Base-by-base conservation (phyloP, 2,797 vertebrate genomes). In the Melanotaenia nigrans region DNA sequence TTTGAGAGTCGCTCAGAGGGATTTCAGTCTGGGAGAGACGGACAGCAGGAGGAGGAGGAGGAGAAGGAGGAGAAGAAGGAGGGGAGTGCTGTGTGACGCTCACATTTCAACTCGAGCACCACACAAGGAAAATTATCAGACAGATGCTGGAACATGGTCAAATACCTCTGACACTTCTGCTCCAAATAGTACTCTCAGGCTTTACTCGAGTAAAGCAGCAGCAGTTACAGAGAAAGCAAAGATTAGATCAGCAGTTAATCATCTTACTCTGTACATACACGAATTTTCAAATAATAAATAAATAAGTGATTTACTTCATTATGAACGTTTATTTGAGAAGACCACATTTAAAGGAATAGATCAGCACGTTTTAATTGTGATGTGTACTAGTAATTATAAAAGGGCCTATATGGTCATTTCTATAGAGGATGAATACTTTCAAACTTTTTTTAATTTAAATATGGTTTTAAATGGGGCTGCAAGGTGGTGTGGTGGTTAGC, bases 1-100 rank as follows among this genome's bases (percentile, higher is more conserved):
- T 93, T 90, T 84, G 83, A 78, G 85, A 91, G 89, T 83, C 80
- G 89, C 87, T 83, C 84, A 81, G 85, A 58, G 83, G 82, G 86
- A 82, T 79, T 92, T 83, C 71, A 85, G 85, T 73, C 73, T 61
- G 77, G 73, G 69, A 63, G 83, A 73, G 72, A 79, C 71, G 38
- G 38, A 18, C 77, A 35, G 72, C 55, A 58, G 79, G 81, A 73
- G 81, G 83, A 73, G 81, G 83, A 73, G 85, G 66, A 65, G 63
- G 74, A 25, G 76, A 60, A 10, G 77, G 76, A 25, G 64, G 73
- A 61, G 66, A 74, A 73, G 73, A 72, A 77, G 78, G 32, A 33
- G 79, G 78, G 61, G 86, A 85, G 75, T 58, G 71, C 86, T 84
- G 76, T 63, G 87, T 89, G 87, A 91, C 88, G 89, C 90, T 85